A percentile compares a stretch with the other conserved stretches of the same genome.
These are phyloP conservation scores for Nannoperca obscura DNA, from an alignment of 2,797 vertebrate species.

Conservation along the genomic window DNA sequence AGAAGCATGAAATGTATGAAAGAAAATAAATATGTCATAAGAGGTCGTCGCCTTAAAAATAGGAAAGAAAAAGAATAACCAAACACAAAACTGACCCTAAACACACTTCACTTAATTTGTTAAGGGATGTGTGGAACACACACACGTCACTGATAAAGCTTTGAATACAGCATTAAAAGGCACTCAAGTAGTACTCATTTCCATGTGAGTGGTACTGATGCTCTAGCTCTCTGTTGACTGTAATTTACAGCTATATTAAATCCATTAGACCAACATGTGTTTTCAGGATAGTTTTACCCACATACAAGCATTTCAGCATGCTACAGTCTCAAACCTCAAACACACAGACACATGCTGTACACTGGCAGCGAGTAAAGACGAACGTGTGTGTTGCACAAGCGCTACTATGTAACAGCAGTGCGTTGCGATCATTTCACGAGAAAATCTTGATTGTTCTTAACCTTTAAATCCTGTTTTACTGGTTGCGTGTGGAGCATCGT, in stretches of 20 bases:
- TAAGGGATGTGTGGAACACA: conserved; percentile 28
- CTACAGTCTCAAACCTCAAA: conserved; percentile 62
- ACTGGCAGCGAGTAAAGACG: conserved; percentile 29
- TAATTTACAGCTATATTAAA: conserved; percentile 81
- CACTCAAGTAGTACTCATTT: conserved; percentile 67
- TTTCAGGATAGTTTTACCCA: conserved; percentile 65
- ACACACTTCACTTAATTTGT: conserved; percentile 26
- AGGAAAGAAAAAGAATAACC: not conserved
- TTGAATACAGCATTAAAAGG: conserved; percentile 61
- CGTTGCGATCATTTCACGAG: conserved; percentile 20
- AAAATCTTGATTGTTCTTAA: conserved; percentile 7
- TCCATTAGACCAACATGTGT: conserved; percentile 81
- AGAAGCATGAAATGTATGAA: not conserved
- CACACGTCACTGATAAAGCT: conserved; percentile 44
- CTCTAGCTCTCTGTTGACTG: conserved; percentile 61
- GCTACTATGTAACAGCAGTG: not conserved
- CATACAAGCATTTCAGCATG: conserved; percentile 61
- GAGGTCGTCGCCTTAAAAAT: conserved; percentile 1
- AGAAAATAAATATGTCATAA: not conserved
- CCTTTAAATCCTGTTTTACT: conserved; percentile 31
- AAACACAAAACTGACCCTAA: conserved; percentile 32
- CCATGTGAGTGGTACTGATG: conserved; percentile 69
- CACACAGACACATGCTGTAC: conserved; percentile 38
- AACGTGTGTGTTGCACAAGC: conserved; percentile 2
- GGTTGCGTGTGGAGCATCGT: conserved; percentile 4